phyloP scores from a whole-genome alignment of 2,113 vertebrate species.

The Tachysurus fulvidraco region DNA sequence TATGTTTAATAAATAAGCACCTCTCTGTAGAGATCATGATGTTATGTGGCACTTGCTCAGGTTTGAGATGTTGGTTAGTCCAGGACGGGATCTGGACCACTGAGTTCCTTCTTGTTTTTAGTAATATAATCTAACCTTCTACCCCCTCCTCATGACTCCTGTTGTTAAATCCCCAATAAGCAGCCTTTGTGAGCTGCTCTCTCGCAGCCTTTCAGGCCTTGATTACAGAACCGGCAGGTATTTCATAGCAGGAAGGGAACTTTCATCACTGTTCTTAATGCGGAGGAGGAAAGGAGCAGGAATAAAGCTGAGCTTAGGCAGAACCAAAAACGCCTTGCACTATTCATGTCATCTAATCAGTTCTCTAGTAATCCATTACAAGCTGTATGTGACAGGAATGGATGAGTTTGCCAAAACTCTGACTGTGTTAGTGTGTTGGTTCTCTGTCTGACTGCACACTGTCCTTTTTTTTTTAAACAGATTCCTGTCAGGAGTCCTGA shows the following conservation, averaged over 20 bases:
- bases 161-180: slow-evolving; percentile 52
- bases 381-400: background rate
- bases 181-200: slow-evolving; percentile 47
- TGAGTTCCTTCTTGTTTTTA: slow-evolving; percentile 50
- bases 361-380: slow-evolving; percentile 27
- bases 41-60: slow-evolving; percentile 47
- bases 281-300: slow-evolving; percentile 32
- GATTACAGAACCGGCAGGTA: slow-evolving; percentile 50
- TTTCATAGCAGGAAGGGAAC: slow-evolving; percentile 40
- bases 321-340: slow-evolving; percentile 25
- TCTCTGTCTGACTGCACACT: background rate
- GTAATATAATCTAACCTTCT: slow-evolving; percentile 44
- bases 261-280: slow-evolving; percentile 45
- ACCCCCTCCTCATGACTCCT: slow-evolving; percentile 39
- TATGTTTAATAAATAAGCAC: slow-evolving; percentile 43
- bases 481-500: slow-evolving; percentile 49
- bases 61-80: slow-evolving; percentile 21
- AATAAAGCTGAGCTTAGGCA: slow-evolving; percentile 19
- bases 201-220: slow-evolving; percentile 42
- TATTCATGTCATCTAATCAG: slow-evolving; percentile 37
- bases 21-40: slow-evolving; percentile 36
- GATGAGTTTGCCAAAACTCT: background rate
- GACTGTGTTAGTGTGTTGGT: slow-evolving; percentile 3
- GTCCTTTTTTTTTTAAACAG: slow-evolving; percentile 39
- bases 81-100: slow-evolving; percentile 9